Percentiles rank a stretch among this genome's conserved stretches.
Evolutionary conservation across 2,113 vertebrate genomes (phyloP).

Genomic region (Thomomys bottae): DNA sequence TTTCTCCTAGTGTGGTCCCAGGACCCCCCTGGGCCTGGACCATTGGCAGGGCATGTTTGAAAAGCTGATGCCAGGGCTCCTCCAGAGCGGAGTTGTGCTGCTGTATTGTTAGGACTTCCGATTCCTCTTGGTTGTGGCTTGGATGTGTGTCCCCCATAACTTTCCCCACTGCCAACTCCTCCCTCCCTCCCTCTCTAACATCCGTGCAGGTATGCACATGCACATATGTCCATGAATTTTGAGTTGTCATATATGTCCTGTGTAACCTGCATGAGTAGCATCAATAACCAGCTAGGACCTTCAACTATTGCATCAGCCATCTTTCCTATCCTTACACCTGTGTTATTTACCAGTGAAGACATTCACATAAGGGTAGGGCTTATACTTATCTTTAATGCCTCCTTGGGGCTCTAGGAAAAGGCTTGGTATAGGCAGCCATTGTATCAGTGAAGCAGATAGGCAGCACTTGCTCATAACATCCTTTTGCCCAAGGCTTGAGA

Average conservation of each 20-base stretch:
- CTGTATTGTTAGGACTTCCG: background rate
- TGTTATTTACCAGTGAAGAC: conserved; percentile 4
- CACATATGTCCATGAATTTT: rapidly evolving
- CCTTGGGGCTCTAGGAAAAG: background rate
- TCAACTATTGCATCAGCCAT: background rate
- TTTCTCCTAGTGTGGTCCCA: conserved; percentile 7
- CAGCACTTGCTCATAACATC: background rate
- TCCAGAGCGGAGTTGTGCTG: background rate
- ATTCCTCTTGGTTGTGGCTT: background rate
- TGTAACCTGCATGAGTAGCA: background rate
- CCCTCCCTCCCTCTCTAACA: background rate
- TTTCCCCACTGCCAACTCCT: no score
- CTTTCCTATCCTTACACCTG: background rate
- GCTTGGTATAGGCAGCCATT: background rate
- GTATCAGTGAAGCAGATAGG: background rate
- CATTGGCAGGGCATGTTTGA: background rate
- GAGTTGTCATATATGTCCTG: background rate
- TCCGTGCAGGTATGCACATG: no score
- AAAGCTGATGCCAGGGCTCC: background rate
- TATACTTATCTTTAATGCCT: background rate
- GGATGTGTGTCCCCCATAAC: background rate
- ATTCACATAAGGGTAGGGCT: background rate
- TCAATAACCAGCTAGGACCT: background rate
- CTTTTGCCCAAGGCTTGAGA: background rate
- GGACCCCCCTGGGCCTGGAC: background rate